Conservation (phyloP, 2,113 vertebrate species). For the Numida meleagris region DNA sequence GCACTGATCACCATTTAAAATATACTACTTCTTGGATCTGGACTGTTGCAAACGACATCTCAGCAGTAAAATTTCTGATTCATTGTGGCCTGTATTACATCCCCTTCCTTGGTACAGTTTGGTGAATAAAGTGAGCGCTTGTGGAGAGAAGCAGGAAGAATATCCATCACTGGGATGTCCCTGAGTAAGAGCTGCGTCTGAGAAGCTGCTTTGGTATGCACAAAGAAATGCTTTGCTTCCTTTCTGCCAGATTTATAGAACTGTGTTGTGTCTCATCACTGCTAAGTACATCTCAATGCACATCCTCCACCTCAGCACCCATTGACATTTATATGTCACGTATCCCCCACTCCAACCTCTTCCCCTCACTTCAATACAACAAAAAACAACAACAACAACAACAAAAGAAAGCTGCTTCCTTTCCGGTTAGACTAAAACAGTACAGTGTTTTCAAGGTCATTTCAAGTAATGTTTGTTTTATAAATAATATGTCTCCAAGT, state of each 20-base stretch:
- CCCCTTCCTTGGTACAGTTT: background rate
- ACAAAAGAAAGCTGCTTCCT: background rate
- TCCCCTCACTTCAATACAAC: background rate
- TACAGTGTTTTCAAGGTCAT: background rate
- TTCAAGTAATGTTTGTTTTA: background rate
- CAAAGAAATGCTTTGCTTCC: background rate
- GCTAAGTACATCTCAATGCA: background rate
- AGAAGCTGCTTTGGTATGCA: fast-evolving
- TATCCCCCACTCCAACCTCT: background rate
- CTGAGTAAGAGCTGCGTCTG: fast-evolving
- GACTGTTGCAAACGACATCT: background rate
- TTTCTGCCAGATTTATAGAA: fast-evolving
- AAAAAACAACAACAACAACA: background rate
- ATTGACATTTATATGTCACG: fast-evolving
- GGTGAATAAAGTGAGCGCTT: background rate
- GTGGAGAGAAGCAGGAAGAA: background rate
- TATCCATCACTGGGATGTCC: background rate
- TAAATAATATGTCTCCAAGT: background rate
- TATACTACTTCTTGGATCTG: background rate
- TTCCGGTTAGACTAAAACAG: background rate
- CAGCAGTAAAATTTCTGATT: background rate
- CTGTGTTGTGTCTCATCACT: background rate
- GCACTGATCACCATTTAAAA: background rate
- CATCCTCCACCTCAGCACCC: background rate
- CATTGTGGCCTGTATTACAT: background rate